Conservation (phyloP, 2,797 vertebrate genomes). For the Coregonus ussuriensis region DNA sequence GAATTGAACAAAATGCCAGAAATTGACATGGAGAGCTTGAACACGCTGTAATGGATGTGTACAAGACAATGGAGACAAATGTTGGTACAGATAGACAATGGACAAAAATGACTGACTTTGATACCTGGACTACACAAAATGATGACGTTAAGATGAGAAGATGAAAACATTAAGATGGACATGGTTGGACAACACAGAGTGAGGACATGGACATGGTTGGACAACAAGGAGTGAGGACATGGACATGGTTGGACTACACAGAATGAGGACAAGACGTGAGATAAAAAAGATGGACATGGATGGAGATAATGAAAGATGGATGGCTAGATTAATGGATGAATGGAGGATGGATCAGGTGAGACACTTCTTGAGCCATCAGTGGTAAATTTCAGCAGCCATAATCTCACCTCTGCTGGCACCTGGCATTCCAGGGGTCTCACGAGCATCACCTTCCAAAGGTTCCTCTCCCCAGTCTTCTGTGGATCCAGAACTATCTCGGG, state of each 20-base stretch:
- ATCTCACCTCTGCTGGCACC: conserved; percentile 84
- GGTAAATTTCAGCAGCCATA: conserved; percentile 55
- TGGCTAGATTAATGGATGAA: conserved; percentile 21
- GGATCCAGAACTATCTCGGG: conserved; percentile 53
- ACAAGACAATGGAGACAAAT: conserved; percentile 1
- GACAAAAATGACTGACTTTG: background rate
- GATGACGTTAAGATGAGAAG: conserved; percentile 7
- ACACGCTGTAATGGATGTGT: background rate
- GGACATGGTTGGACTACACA: background rate
- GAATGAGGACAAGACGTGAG: background rate
- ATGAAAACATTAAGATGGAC: background rate
- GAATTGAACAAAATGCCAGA: background rate
- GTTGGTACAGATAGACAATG: background rate
- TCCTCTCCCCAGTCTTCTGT: conserved; percentile 71
- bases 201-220: background rate
- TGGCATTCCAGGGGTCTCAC: conserved; percentile 80
- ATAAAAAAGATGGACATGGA: conserved; percentile 7
- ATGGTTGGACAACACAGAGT: background rate
- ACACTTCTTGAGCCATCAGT: conserved; percentile 52
- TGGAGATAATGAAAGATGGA: background rate
- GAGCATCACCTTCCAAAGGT: conserved; percentile 48
- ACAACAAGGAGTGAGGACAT: conserved; percentile 7
- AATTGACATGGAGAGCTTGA: background rate
- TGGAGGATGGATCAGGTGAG: conserved; percentile 56
- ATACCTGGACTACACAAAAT: background rate